These are phyloP conservation scores for Myiozetetes cayanensis DNA, from an alignment of 2,113 vertebrate genomes.

Conservation along the genomic window DNA sequence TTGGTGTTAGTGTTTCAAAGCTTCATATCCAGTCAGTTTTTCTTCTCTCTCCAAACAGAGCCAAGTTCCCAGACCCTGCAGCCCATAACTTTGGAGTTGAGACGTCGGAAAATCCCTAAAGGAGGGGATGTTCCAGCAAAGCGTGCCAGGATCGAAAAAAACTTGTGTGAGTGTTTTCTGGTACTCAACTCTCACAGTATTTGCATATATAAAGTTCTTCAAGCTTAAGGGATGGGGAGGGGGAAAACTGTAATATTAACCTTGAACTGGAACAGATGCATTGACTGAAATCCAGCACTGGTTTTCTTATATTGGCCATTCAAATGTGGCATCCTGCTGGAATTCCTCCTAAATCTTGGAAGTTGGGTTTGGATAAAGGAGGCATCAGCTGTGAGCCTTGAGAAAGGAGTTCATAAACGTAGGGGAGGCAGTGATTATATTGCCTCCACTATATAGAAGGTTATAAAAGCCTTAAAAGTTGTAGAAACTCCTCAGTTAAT, in stretches of 20 bases:
- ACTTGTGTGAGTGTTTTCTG: constrained; percentile 71
- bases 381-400: background rate
- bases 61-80: constrained; percentile 78
- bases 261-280: background rate
- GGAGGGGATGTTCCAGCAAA: constrained; percentile 79
- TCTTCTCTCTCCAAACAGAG: constrained; percentile 55
- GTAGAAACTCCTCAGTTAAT: background rate
- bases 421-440: background rate
- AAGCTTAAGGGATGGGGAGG: background rate
- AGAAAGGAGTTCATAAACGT: background rate
- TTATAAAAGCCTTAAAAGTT: background rate
- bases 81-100: constrained; percentile 80
- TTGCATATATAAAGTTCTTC: background rate
- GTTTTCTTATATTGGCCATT: background rate
- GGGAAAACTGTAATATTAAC: background rate
- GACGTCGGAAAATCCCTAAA: constrained; percentile 82
- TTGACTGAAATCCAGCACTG: background rate
- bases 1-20: background rate
- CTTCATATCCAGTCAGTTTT: background rate
- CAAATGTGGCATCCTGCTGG: background rate
- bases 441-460: background rate
- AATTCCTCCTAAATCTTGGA: background rate
- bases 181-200: background rate
- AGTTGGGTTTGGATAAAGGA: background rate
- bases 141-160: constrained; percentile 79